These are phyloP conservation scores for Oreonectes daqikongensis DNA, from an alignment of 2,797 vertebrate species.

Conservation along the genomic window DNA sequence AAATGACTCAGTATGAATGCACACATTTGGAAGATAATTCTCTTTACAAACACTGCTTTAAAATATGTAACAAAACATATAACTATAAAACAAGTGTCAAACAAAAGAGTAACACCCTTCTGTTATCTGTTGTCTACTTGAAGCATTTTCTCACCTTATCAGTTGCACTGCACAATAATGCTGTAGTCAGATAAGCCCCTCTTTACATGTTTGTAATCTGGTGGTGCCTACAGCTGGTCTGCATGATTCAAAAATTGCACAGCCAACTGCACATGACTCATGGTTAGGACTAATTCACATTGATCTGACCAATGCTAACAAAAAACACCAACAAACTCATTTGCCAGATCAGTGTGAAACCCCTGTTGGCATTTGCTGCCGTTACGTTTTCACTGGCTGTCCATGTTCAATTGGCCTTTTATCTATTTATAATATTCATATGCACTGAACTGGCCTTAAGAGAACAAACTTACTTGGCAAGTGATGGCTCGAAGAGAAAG, in stretches of 20 bases:
- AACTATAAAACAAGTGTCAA: background rate
- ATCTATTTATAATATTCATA: too few relatives aligned
- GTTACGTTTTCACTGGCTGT: too few relatives aligned
- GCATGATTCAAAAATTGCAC: constrained; percentile 65
- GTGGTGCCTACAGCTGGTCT: constrained; percentile 64
- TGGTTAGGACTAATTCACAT: too few relatives aligned
- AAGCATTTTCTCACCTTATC: constrained; percentile 27
- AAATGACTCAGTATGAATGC: constrained; percentile 18
- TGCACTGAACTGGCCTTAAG: background rate
- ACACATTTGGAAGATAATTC: background rate
- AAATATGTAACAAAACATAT: background rate
- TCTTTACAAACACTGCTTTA: constrained; percentile 6
- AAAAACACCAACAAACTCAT: too few relatives aligned
- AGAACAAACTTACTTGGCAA: constrained; percentile 34
- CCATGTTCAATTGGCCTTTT: too few relatives aligned
- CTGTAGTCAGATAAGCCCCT: constrained; percentile 37
- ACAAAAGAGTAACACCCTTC: background rate
- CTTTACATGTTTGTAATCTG: constrained; percentile 24
- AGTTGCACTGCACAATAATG: constrained; percentile 56
- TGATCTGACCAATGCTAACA: too few relatives aligned
- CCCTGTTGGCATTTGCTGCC: too few relatives aligned
- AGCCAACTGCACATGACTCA: constrained; percentile 52
- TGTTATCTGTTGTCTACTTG: background rate
- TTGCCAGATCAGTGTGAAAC: background rate
- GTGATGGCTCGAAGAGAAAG: constrained; percentile 45